Percentiles rank a stretch among this genome's conserved stretches.
phyloP scores from a whole-genome alignment of 2,888 invertebrate species.

The Troides helena region DNA sequence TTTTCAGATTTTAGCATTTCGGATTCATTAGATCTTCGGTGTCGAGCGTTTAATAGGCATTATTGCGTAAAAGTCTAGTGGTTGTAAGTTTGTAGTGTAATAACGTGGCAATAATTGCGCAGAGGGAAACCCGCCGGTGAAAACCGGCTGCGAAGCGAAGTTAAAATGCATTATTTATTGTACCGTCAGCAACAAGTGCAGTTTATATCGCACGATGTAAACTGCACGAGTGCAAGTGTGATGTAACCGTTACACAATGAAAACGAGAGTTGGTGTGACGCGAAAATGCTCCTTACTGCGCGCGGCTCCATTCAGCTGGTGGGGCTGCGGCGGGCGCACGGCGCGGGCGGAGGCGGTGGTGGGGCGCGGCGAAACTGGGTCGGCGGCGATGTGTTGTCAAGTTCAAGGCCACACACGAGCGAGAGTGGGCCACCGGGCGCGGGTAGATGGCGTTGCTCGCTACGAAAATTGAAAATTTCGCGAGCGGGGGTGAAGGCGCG shows the following conservation, averaged over 20 bases:
- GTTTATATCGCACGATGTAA: constrained; percentile 55
- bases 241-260: constrained; percentile 62
- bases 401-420: constrained; percentile 73
- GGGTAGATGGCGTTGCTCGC: constrained; percentile 74
- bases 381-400: constrained; percentile 72
- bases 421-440: constrained; percentile 55
- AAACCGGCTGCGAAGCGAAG: neutral
- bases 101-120: too few relatives aligned
- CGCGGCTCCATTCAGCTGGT: constrained; percentile 66
- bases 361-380: constrained; percentile 68
- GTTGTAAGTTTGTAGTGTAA: too few relatives aligned
- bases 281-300: constrained; percentile 58
- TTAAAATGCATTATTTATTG: constrained; percentile 16
- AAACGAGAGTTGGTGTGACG: constrained; percentile 62
- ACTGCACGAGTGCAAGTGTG: constrained; percentile 48
- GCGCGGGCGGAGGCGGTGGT: constrained; percentile 41
- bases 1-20: too few relatives aligned
- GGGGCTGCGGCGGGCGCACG: too few relatives aligned
- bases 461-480: constrained; percentile 69
- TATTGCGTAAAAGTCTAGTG: too few relatives aligned
- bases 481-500: constrained; percentile 58
- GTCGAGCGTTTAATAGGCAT: too few relatives aligned
- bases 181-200: constrained; percentile 38
- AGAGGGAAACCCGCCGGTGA: too few relatives aligned
- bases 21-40: too few relatives aligned